Conservation (phyloP, 2,888 invertebrate genomes). For the Ferrisia virgata region DNA sequence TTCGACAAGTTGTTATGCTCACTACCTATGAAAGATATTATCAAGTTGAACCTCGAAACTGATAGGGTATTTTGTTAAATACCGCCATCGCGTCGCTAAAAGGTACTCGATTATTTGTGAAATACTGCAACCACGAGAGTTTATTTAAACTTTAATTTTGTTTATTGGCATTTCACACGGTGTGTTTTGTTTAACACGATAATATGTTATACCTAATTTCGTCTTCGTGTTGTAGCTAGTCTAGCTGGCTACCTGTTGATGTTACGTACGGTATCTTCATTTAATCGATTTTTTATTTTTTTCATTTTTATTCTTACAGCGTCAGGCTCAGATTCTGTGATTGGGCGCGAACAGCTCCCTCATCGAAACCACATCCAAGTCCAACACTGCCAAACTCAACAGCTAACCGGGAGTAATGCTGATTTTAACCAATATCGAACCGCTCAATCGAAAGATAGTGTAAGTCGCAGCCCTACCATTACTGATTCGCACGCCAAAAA, state of each 20-base stretch:
- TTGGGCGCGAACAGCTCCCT: constrained; percentile 59
- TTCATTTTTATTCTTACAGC: constrained; percentile 58
- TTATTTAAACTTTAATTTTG: not conserved
- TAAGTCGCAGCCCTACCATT: constrained; percentile 4
- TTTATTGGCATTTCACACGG: not conserved
- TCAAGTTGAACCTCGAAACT: not conserved
- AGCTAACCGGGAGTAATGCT: not conserved
- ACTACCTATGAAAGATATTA: not conserved
- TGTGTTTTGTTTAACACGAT: not conserved
- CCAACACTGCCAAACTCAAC: constrained; percentile 41
- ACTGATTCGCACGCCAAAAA: constrained; percentile 18
- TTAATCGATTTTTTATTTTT: constrained; percentile 50
- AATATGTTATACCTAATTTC: not conserved
- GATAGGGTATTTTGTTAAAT: not conserved
- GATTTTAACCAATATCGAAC: constrained; percentile 7
- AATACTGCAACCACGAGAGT: not conserved
- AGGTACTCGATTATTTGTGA: too few species aligned
- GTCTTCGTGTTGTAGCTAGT: not conserved
- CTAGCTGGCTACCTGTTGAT: not conserved
- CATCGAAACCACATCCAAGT: constrained; percentile 52
- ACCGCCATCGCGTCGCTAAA: too few species aligned
- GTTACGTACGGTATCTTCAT: not conserved
- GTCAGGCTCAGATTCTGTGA: constrained; percentile 67
- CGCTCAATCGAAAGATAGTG: not conserved
- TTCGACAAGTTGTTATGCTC: not conserved